These are phyloP conservation scores for Omphaloscelis lunosa DNA, from an alignment of 2,888 invertebrate species.

Conservation along the genomic window DNA sequence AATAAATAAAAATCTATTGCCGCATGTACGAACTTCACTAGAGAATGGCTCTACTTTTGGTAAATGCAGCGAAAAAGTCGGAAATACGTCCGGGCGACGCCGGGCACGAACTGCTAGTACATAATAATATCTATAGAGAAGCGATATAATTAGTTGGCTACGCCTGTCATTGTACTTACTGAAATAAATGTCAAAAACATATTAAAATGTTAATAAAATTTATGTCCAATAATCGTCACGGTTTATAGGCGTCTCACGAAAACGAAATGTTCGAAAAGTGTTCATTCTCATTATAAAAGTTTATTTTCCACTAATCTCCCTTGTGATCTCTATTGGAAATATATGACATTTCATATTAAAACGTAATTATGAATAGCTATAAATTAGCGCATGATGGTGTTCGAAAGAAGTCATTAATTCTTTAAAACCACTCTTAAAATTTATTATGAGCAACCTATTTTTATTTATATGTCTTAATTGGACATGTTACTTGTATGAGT, in stretches of 20 bases:
- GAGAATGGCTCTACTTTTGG: too few relatives aligned
- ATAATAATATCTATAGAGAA: constrained; percentile 39
- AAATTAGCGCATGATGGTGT: constrained; percentile 73
- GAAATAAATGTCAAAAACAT: constrained; percentile 56
- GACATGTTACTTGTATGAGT: constrained; percentile 71
- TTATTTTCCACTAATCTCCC: constrained; percentile 64
- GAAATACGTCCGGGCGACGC: too few relatives aligned
- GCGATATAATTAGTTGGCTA: constrained; percentile 37
- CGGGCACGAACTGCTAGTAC: too few relatives aligned
- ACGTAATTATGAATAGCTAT: constrained; percentile 69
- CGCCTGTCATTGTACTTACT: constrained; percentile 43
- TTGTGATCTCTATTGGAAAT: constrained; percentile 66
- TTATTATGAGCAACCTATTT: constrained; percentile 74
- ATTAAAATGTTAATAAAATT: constrained; percentile 53
- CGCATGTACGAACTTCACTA: too few relatives aligned
- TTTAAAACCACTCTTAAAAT: constrained; percentile 70
- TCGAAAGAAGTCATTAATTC: constrained; percentile 73
- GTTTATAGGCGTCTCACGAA: constrained; percentile 52
- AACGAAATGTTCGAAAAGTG: constrained; percentile 47
- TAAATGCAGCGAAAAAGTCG: too few relatives aligned
- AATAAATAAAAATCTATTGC: too few relatives aligned
- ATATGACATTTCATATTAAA: constrained; percentile 67
- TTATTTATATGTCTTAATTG: constrained; percentile 80
- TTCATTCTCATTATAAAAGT: constrained; percentile 60
- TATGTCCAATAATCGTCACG: constrained; percentile 62